Evolutionary conservation across 2,113 vertebrate species (phyloP), one percentile per base, ranked within the genome.

Genomic region (Astur gentilis): DNA sequence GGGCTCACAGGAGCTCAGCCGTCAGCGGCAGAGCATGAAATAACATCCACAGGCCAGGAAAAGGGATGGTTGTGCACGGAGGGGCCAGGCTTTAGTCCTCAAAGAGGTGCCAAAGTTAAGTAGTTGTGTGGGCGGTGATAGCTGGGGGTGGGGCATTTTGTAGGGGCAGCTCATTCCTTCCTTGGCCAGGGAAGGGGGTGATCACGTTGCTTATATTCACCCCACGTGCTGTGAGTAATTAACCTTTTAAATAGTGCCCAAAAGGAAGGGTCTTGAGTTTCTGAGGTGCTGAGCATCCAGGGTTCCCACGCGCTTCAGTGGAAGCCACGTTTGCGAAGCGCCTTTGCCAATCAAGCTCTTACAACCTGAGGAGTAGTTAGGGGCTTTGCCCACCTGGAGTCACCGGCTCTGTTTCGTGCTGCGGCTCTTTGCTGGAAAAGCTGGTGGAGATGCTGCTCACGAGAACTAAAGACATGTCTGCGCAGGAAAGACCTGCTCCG

Each of bases 301-400:
- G 23, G 58, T 21, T 93, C 52, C 16, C 65, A 50, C 2, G 2
- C 0, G 0, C 42, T 81, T 44, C 50, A 40, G 36, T 11, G 0
- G 1, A 66, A 49, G 73, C 65, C 65, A 25, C 2, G 0, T 65
- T 47, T 29, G 58, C n/a, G 29, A 38, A 62, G 38, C 52, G 54
- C 71, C 81, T 87, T 84, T 87, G 61, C 36, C 40, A 50, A 32
- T 20, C 23, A 16, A 61, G 31, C 65, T 76, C 61, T 66, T 71
- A 16, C 25, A 70, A 16, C 57, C 40, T 6, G 49, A n/a, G 47
- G 38, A 72, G 36, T 2, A 11, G 20, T 18, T 29, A 13, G 38
- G 38, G 67, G 19, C 57, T 80, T 42, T 83, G 45, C 36, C 36
- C 31, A 9, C 32, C 66, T 23, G 50, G 44, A 57, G 62, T 50